phyloP scores from a whole-genome alignment of 2,888 invertebrate genomes.

The Drosophila peninsularis region DNA sequence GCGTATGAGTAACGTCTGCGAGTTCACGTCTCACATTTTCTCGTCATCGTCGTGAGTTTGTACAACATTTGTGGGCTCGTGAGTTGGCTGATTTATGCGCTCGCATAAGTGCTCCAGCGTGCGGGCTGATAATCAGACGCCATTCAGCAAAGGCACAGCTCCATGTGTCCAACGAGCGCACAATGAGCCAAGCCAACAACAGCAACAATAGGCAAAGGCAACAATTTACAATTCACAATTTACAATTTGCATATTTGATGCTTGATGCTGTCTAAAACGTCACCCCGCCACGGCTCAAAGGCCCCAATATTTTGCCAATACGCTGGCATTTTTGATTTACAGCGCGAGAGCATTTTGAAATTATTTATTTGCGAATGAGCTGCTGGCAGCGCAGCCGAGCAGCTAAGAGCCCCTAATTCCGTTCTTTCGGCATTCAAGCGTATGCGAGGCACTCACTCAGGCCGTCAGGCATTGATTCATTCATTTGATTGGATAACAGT shows the following conservation, averaged over 20 bases:
- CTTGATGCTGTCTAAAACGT: conserved; percentile 60
- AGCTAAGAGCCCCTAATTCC: conserved; percentile 62
- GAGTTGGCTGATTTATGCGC: conserved; percentile 78
- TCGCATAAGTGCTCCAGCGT: conserved; percentile 63
- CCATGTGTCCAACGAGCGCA: conserved; percentile 55
- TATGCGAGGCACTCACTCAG: conserved; percentile 45
- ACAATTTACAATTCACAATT: conserved; percentile 45
- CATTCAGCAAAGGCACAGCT: conserved; percentile 27
- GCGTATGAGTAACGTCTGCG: neutral
- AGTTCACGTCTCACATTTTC: neutral
- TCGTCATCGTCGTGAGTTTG: conserved; percentile 39
- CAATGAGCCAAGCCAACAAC: conserved; percentile 19
- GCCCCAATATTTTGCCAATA: conserved; percentile 49
- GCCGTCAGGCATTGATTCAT: conserved; percentile 39
- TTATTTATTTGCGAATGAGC: conserved; percentile 46
- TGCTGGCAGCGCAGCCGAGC: conserved; percentile 41
- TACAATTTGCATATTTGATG: conserved; percentile 77
- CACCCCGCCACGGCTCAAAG: conserved; percentile 23
- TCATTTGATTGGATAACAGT: conserved; percentile 75
- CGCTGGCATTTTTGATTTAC: conserved; percentile 76
- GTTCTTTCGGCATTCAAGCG: conserved; percentile 23
- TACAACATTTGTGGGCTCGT: conserved; percentile 70
- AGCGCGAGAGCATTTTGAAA: conserved; percentile 57
- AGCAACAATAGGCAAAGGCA: conserved; percentile 24
- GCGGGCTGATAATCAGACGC: conserved; percentile 57